A percentile compares a stretch with the other conserved stretches of the same genome.
These are phyloP conservation scores for Prosapia bicincta DNA, from an alignment of 2,888 invertebrate species.

Conservation along the genomic window DNA sequence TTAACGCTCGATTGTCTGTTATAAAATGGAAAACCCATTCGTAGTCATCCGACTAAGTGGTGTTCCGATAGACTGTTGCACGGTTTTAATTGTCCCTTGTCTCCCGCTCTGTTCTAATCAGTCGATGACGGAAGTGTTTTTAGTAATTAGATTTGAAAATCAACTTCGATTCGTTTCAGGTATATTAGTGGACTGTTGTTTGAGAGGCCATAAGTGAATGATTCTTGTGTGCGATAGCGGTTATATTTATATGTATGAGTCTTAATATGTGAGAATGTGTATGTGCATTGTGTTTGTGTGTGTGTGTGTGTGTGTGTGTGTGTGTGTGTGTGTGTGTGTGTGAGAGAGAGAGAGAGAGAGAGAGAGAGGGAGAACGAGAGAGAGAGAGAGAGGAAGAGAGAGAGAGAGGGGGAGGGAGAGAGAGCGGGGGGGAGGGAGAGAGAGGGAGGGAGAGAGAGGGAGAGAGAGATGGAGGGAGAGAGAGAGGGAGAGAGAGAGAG, in stretches of 20 bases:
- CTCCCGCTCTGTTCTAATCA: neutral
- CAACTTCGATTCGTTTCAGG: too few relatives aligned
- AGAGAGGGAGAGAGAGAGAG: conserved; percentile 3
- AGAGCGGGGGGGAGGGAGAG: neutral
- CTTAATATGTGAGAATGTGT: too few relatives aligned
- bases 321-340: too few relatives aligned
- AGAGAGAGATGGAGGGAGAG: neutral
- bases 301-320: too few relatives aligned
- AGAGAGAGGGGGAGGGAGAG: neutral
- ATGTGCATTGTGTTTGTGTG: too few relatives aligned
- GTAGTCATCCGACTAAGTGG: neutral
- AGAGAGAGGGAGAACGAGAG: too few relatives aligned
- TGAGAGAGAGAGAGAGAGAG: too few relatives aligned
- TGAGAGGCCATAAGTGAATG: too few relatives aligned
- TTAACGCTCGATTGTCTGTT: neutral
- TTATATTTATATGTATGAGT: too few relatives aligned
- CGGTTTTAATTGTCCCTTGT: neutral
- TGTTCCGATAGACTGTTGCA: neutral
- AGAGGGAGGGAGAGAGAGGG: conserved; percentile 14
- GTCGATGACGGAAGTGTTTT: neutral
- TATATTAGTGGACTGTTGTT: too few relatives aligned
- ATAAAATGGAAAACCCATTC: neutral
- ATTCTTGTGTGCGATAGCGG: too few relatives aligned
- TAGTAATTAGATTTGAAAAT: neutral
- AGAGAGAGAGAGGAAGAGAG: conserved; percentile 22